Base-by-base conservation (phyloP, 2,797 vertebrate genomes). In the Lutjanus campechanus region DNA sequence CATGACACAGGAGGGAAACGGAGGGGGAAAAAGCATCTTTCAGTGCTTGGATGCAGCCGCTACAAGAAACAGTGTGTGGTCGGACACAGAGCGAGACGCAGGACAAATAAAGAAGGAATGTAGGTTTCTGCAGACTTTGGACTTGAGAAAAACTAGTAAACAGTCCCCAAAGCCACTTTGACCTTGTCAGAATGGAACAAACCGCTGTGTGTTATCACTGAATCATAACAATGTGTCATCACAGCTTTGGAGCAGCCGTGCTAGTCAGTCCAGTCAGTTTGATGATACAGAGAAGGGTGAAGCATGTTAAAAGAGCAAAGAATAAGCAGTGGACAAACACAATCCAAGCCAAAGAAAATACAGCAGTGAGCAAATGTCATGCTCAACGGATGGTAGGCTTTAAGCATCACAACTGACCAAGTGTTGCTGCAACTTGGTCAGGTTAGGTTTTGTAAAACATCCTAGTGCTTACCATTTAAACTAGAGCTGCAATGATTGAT, bases 51-150 rank as follows among this genome's bases (percentile, higher is more conserved):
- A 60, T 70, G 73, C 70, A 69, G 17, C 63, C 36, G 17, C 43
- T 0, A 19, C 3, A 68, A 15, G 36, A 55, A 43, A 16, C 40
- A 67, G 59, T 43, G 60, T 70, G 11, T 15, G 51, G 62, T 76
- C 60, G 73, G 77, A 76, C 51, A 75, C 22, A 59, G 46, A 70
- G 36, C 43, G 60, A 76, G 56, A 77, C 29, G 3, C 47, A 36
- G 70, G 54, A 65, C 64, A 67, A 77, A 82, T 41, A 78, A n/a
- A 65, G 40, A 13, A 69, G 68, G 72, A 74, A 61, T 54, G 53
- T 8, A 49, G 36, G 11, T 68, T 62, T 85, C 61, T 60, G 51
- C n/a, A 79, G 68, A 90, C 86, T 78, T 84, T 88, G 88, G 77
- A 82, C 80, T 78, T 70, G 63, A 81, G 43, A 68, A 46, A 79